Percentiles rank a stretch among this genome's conserved stretches.
phyloP scores from a whole-genome alignment of 2,797 vertebrate species.

The Danio albolineatus region DNA sequence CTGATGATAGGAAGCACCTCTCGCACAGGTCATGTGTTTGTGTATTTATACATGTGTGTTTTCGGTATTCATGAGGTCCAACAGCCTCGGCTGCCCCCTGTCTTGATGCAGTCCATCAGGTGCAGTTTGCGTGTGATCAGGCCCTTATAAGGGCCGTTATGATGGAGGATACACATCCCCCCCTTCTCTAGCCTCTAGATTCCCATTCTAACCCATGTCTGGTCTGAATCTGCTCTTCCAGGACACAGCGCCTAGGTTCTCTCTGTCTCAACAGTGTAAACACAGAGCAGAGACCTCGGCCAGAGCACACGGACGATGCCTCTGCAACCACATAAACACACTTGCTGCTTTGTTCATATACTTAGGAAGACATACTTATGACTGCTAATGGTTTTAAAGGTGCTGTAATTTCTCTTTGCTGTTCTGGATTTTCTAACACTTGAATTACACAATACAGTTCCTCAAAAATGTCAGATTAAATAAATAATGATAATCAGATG shows the following conservation, averaged over 20 bases:
- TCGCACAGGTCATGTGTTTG: slow-evolving; percentile 34
- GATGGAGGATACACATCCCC: slow-evolving; percentile 66
- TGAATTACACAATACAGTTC: no score
- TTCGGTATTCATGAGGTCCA: slow-evolving; percentile 36
- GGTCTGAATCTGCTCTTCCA: slow-evolving; percentile 77
- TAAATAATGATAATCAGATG: no score
- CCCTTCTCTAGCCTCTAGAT: slow-evolving; percentile 63
- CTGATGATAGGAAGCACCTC: slow-evolving; percentile 51
- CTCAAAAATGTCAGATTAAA: no score
- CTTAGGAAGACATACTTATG: background rate
- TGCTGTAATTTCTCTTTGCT: background rate
- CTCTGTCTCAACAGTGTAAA: slow-evolving; percentile 72
- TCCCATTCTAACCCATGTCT: slow-evolving; percentile 73
- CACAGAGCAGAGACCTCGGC: slow-evolving; percentile 72
- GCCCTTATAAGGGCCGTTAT: slow-evolving; percentile 74
- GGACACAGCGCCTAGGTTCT: slow-evolving; percentile 64
- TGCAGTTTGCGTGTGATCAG: slow-evolving; percentile 52
- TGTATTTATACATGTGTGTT: slow-evolving; percentile 27
- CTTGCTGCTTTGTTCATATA: slow-evolving; percentile 20
- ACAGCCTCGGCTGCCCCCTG: slow-evolving; percentile 47
- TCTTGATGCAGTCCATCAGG: slow-evolving; percentile 47
- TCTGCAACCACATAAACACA: slow-evolving; percentile 57
- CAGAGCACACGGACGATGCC: slow-evolving; percentile 68
- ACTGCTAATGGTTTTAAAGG: slow-evolving; percentile 8
- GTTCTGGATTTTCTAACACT: background rate